Evolutionary conservation across 2,113 vertebrate genomes (phyloP).

Genomic region (Panthera uncia): DNA sequence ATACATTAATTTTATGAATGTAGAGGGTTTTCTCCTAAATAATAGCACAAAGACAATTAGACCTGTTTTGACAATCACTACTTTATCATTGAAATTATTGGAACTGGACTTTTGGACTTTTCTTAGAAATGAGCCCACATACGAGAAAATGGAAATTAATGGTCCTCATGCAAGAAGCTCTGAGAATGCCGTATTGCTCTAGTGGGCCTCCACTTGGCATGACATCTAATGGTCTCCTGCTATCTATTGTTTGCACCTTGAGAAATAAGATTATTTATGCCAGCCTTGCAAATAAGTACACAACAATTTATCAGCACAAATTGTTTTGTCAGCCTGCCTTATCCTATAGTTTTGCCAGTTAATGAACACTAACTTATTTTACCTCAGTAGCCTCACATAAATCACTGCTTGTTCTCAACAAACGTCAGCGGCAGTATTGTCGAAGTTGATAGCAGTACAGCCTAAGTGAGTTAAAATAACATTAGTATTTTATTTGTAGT

Average conservation of each 20-base stretch:
- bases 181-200: background rate
- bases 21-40: background rate
- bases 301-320: constrained; percentile 63
- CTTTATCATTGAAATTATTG: constrained; percentile 22
- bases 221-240: constrained; percentile 37
- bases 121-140: background rate
- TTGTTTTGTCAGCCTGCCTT: constrained; percentile 60
- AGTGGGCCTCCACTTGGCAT: background rate
- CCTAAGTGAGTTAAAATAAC: background rate
- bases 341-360: constrained; percentile 68
- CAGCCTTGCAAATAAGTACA: constrained; percentile 67
- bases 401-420: constrained; percentile 49
- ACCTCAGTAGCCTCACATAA: constrained; percentile 43
- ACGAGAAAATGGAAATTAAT: background rate
- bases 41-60: background rate
- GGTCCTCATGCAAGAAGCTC: background rate
- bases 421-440: background rate
- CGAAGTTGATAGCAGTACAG: background rate
- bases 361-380: constrained; percentile 63
- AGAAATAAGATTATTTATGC: constrained; percentile 72
- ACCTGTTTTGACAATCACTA: background rate
- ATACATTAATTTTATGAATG: background rate
- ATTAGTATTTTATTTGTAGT: constrained; percentile 5
- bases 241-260: constrained; percentile 74
- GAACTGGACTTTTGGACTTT: background rate